Conservation (phyloP, 2,797 vertebrate genomes). For the Lerista edwardsae region DNA sequence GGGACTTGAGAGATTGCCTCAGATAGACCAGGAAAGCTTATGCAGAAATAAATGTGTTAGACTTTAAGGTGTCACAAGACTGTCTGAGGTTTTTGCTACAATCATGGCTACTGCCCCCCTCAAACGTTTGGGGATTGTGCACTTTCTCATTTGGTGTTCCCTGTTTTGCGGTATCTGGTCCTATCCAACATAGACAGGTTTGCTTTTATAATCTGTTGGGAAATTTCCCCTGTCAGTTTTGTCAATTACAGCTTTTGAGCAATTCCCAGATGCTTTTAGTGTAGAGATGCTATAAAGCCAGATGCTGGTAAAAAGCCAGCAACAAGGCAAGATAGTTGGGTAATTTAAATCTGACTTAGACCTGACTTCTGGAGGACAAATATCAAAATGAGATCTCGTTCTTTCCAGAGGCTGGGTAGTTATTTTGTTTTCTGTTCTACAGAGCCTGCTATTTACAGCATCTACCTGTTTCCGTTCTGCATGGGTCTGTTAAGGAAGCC, state of each 20-base stretch:
- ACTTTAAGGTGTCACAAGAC: too few relatives aligned
- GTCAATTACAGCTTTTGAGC: background rate
- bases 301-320: background rate
- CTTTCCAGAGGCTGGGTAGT: background rate
- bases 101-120: too few relatives aligned
- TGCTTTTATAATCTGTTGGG: background rate
- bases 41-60: too few relatives aligned
- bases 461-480: background rate
- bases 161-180: background rate
- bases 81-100: too few relatives aligned
- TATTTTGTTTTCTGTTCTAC: background rate
- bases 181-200: background rate
- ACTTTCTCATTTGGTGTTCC: background rate
- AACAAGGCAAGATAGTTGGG: background rate
- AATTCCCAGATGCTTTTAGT: background rate
- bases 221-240: background rate
- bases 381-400: background rate
- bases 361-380: background rate
- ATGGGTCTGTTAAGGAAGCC: conserved; percentile 14
- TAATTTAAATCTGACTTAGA: background rate
- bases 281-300: background rate
- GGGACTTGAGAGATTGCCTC: too few relatives aligned
- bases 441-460: conserved; percentile 4
- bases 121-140: background rate
- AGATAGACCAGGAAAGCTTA: too few relatives aligned